A percentile compares a stretch with the other conserved stretches of the same genome.
phyloP scores from a whole-genome alignment of 1,140 invertebrate species.

The Drosophila takahashii region DNA sequence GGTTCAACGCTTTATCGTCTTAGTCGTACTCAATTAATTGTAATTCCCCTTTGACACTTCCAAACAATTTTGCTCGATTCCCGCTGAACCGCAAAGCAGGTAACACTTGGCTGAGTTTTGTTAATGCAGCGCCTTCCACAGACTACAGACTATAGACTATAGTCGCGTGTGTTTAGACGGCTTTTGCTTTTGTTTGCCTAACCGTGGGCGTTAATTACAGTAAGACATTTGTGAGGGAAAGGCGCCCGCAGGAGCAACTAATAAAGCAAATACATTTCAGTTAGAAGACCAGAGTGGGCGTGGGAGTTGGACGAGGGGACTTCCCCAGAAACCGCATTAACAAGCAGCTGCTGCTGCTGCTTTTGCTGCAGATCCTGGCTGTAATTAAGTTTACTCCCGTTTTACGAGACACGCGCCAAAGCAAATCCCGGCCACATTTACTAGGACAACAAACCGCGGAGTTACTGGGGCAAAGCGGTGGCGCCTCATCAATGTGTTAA shows the following conservation, averaged over 20 bases:
- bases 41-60: neutral
- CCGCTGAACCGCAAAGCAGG: slow-evolving; percentile 23
- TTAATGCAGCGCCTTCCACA: slow-evolving; percentile 12
- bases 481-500: slow-evolving; percentile 58
- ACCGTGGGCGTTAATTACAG: slow-evolving; percentile 62
- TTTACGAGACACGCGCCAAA: slow-evolving; percentile 53
- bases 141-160: too few relatives aligned
- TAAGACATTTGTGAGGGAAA: slow-evolving; percentile 51
- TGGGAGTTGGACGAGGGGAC: slow-evolving; percentile 4
- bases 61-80: slow-evolving; percentile 5
- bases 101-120: slow-evolving; percentile 9
- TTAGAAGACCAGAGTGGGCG: neutral
- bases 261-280: slow-evolving; percentile 50
- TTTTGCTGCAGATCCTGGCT: slow-evolving; percentile 52
- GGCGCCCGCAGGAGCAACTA: slow-evolving; percentile 39
- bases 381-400: slow-evolving; percentile 69
- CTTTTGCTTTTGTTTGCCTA: slow-evolving; percentile 15
- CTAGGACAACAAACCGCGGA: slow-evolving; percentile 45
- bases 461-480: neutral
- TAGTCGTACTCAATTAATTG: slow-evolving; percentile 1
- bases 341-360: slow-evolving; percentile 46
- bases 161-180: neutral
- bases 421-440: slow-evolving; percentile 50
- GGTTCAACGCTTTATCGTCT: neutral
- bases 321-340: slow-evolving; percentile 57